Base-by-base conservation (phyloP, 2,888 invertebrate genomes). In the Melinopterus prodromus region DNA sequence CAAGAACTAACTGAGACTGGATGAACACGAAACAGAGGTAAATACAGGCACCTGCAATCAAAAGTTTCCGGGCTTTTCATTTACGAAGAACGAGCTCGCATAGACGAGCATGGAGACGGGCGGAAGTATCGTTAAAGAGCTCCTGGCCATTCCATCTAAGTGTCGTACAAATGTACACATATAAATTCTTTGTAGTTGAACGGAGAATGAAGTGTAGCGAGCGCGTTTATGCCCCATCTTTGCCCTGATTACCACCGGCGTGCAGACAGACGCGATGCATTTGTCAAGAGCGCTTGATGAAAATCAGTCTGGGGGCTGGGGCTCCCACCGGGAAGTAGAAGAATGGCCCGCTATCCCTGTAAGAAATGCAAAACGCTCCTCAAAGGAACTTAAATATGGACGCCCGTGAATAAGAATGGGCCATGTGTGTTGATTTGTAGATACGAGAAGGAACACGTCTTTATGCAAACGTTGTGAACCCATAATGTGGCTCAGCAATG, bases 151-250 rank as follows among this genome's bases (percentile, higher is more conserved):
- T 86, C 82, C 83, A 83, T 83, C 83, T 85, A 85, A 86, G 84
- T 84, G 84, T 84, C 84, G 83, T 84, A 85, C 85, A 85, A 85
- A 85, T 86, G 86, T 84, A 85, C 84, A 85, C 85, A 84, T 86
- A 86, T 85, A 85, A 86, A 85, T 86, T 86, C 86, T 85, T 86
- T 85, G 84, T 84, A 84, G 84, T 84, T 85, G 85, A 85, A 84
- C 85, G 82, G 81, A 84, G 84, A 85, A 85, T 85, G 84, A 85
- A 85, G 85, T 85, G 86, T 83, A 84, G 84, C 84, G 84, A 83
- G 83, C 84, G 83, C 83, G 82, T 83, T 84, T 84, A 83, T 84
- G 83, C 83, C 83, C 84, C 83, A 82, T 83, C 84, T 84, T 83
- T 84, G 83, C 83, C 83, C 84, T 86, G 85, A 86, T 86, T 86